Evolutionary conservation across 2,797 vertebrate genomes (phyloP), one percentile per base, ranked within the genome.

Genomic region (Smutsia gigantea): DNA sequence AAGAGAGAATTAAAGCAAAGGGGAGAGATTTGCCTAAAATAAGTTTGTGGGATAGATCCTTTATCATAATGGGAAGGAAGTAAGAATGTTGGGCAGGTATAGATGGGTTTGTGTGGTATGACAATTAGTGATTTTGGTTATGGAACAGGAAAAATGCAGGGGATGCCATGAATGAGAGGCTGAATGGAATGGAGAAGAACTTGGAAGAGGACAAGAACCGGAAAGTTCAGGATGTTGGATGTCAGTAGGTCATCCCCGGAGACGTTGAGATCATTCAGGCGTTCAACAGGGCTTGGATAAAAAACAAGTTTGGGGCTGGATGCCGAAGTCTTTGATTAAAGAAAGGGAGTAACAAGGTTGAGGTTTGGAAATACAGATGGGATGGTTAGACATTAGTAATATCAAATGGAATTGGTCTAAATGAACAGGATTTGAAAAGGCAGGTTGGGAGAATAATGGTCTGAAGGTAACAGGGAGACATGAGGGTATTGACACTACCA

Each of bases 1-100:
- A 81, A 69, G 49, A n/a, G 7, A 53, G 23, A 92, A 77, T 81
- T 71, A 86, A 96, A 86, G 61, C 66, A 72, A 61, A 78, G 55
- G 5, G 34, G 29, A 25, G 81, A 31, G 87, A 75, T 39, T 85
- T 27, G 21, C 27, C 39, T 72, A 42, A 49, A 69, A 61, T 55
- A 84, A 78, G 15, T 68, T 39, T 75, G 37, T 61, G 25, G 11
- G 34, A 37, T 59, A 29, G n/a, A 9, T 49, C 74, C 46, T 83
- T 87, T 46, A 63, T 31, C 82, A 15, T 37, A 82, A 72, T 19
- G 78, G 37, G 14, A 78, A 85, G 81, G 5, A 87, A 63, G 55
- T 5, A 84, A 63, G 57, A 61, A 64, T 57, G n/a, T 37, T 53
- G 13, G 59, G 7, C 1, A 71, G 5, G 21, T 63, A 3, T 11